A percentile compares a stretch with the other conserved stretches of the same genome.
Conservation (phyloP, 1,140 invertebrate species). For the Drosophila bocqueti region DNA sequence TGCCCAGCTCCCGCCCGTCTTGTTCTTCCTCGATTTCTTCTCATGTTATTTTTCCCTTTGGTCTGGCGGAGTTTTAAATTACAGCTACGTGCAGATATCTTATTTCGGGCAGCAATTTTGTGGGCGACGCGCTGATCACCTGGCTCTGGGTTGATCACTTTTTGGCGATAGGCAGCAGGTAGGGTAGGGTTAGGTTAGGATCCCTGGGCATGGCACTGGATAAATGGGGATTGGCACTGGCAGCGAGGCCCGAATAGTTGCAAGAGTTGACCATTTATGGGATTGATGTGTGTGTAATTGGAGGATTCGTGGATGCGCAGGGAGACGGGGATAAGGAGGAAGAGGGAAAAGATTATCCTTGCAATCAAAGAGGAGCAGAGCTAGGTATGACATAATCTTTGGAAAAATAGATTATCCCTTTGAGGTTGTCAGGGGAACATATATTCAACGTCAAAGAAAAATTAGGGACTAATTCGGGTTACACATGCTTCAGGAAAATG, state of each 20-base stretch:
- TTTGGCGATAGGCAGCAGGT: constrained; percentile 60
- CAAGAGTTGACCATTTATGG: constrained; percentile 58
- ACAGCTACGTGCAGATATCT: constrained; percentile 82
- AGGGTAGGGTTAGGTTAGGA: constrained; percentile 37
- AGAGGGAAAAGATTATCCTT: constrained; percentile 19
- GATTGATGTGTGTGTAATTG: constrained; percentile 54
- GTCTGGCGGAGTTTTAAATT: constrained; percentile 73
- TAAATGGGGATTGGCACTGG: constrained; percentile 20
- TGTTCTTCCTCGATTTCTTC: constrained; percentile 32
- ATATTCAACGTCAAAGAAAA: background rate
- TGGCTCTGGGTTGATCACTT: constrained; percentile 60
- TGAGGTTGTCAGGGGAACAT: constrained; percentile 11
- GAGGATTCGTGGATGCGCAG: constrained; percentile 18
- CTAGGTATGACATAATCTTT: constrained; percentile 49
- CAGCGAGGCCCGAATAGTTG: constrained; percentile 29
- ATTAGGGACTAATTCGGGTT: background rate
- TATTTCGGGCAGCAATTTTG: constrained; percentile 77
- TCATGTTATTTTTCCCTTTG: constrained; percentile 30
- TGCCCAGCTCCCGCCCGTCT: constrained; percentile 29
- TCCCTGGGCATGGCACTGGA: constrained; percentile 15
- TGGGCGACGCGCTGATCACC: constrained; percentile 67
- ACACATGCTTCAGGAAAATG: background rate
- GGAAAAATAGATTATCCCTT: background rate
- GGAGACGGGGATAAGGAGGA: background rate
- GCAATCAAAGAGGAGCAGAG: constrained; percentile 30